These are phyloP conservation scores for Laterallus jamaicensis DNA, from an alignment of 2,113 vertebrate species.

Conservation along the genomic window DNA sequence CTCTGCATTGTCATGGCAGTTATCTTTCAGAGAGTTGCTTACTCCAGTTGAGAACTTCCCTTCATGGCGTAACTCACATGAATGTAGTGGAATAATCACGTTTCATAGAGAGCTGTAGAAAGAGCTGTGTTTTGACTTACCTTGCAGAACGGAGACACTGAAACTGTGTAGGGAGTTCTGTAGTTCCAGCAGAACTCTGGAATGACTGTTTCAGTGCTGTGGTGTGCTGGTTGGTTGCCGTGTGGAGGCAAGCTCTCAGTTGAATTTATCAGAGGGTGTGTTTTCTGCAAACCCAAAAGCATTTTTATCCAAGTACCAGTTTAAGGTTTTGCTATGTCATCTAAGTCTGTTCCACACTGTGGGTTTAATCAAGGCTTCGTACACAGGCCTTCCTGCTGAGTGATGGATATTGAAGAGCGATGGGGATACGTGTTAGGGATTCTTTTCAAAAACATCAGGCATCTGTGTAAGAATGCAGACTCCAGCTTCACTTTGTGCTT, in stretches of 20 bases:
- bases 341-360: background rate
- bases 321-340: background rate
- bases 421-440: background rate
- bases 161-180: background rate
- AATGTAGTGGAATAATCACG: background rate
- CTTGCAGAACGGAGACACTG: background rate
- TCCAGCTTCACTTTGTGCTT: conserved; percentile 14
- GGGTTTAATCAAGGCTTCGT: background rate
- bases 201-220: background rate
- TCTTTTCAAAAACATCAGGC: background rate
- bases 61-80: background rate
- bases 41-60: background rate
- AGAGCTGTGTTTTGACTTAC: background rate
- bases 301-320: background rate
- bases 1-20: background rate
- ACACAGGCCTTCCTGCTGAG: background rate
- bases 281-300: background rate
- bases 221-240: background rate
- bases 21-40: background rate
- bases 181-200: background rate
- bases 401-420: background rate
- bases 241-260: background rate
- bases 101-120: background rate
- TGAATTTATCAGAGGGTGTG: background rate
- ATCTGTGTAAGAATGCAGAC: background rate